Conservation (phyloP, 2,113 vertebrate genomes). For the Lucifuga dentata region DNA sequence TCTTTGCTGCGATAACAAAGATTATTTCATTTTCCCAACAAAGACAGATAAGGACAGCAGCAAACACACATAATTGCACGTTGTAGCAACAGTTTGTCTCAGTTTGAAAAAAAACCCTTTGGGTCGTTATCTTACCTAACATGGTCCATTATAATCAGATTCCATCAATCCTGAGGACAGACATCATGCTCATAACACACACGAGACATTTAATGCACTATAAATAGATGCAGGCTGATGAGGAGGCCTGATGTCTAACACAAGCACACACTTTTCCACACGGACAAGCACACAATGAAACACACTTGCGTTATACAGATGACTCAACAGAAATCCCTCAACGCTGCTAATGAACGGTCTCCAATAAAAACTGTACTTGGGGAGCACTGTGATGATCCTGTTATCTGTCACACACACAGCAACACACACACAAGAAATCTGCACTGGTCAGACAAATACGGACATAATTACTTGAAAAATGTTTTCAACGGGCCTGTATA, state of each 20-base stretch:
- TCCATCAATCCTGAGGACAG: constrained; percentile 8
- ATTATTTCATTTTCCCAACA: background rate
- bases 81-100: constrained; percentile 3
- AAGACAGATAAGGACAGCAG: background rate
- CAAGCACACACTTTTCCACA: background rate
- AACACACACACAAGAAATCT: background rate
- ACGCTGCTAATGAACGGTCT: background rate
- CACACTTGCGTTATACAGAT: background rate
- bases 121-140: constrained; percentile 32
- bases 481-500: too few relatives aligned
- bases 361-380: constrained; percentile 11
- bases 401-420: background rate
- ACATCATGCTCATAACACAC: background rate
- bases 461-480: too few relatives aligned
- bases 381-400: too few relatives aligned
- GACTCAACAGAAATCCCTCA: background rate
- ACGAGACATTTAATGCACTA: constrained; percentile 34
- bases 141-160: background rate
- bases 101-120: constrained; percentile 12
- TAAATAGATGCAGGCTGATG: constrained; percentile 34
- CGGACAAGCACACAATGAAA: constrained; percentile 6
- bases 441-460: too few relatives aligned
- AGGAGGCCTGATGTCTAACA: constrained; percentile 17
- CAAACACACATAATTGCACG: background rate
- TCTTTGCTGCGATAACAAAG: background rate